A percentile compares a stretch with the other conserved stretches of the same genome.
phyloP scores from a whole-genome alignment of 2,888 invertebrate species.

The Rambutsinella grinnellia region DNA sequence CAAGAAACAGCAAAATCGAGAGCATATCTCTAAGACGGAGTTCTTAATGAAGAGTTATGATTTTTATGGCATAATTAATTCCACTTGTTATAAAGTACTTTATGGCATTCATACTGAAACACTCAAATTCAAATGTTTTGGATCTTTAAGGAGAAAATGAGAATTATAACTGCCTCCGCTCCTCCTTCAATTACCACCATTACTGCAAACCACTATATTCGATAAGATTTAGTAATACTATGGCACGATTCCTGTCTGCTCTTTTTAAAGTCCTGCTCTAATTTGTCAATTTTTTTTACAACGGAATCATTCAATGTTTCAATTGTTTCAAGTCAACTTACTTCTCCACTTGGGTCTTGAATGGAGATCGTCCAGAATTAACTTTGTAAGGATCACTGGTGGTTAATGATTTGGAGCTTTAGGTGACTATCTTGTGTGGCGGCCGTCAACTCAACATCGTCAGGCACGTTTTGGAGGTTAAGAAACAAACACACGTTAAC shows the following conservation, averaged over 20 bases:
- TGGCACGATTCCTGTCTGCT: constrained; percentile 50
- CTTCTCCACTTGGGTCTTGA: no score
- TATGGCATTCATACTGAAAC: not conserved
- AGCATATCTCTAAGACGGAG: no score
- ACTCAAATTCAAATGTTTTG: no score
- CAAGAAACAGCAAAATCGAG: not conserved
- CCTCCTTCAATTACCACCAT: constrained; percentile 6
- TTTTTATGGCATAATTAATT: not conserved
- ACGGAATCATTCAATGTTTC: constrained; percentile 36
- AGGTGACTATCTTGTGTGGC: no score
- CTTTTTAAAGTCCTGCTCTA: constrained; percentile 18
- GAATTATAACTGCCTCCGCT: not conserved
- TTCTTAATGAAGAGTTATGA: no score
- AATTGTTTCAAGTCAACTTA: no score
- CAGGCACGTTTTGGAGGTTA: constrained; percentile 47
- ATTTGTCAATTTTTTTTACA: no score
- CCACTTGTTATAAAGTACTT: not conserved
- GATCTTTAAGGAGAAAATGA: not conserved
- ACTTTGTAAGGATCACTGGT: no score
- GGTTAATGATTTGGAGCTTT: no score
- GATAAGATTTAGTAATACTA: constrained; percentile 39
- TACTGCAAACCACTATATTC: constrained; percentile 22
- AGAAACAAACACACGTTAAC: not conserved
- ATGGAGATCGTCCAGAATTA: no score
- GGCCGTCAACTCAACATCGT: no score